Base-by-base conservation (phyloP, 2,113 vertebrate genomes). In the Motacilla tschutschensis region DNA sequence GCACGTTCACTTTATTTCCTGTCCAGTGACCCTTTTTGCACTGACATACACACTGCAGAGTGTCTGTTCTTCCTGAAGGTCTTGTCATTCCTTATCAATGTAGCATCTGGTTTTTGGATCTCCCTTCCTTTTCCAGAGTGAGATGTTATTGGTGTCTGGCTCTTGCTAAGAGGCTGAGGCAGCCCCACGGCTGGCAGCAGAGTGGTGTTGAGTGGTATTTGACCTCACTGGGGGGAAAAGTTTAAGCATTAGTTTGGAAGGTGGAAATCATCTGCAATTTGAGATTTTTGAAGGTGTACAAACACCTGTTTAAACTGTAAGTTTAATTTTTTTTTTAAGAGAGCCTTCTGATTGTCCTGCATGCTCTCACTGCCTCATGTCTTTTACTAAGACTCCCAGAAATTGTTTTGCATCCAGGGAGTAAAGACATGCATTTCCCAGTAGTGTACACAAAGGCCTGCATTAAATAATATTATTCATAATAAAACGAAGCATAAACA, bases 41-140 rank as follows among this genome's bases (percentile, higher is more conserved):
- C 87, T 83, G 75, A 82, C 90, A 71, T 84, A 79, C 88, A 88
- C 79, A 92, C 71, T 89, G 93, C 90, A 94, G 83, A 76, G 67
- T 77, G 35, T 26, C 90, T 93, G 84, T 81, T 94, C 88, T 94
- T 95, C 93, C 92, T 93, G 93, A 82, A 90, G 67, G 83, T 88
- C 86, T 84, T 91, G 93, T 87, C 82, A 78, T 84, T 89, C 46
- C 87, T 94, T 93, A 94, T 95, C 94, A 71, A 2, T 7, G 57
- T 41, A 93, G 93, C 92, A 95, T 94, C 93, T 94, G 92, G 1
- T 65, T 91, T 93, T 90, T 83, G 87, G 69, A 85, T 92, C 86
- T 88, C 69, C 38, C 62, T 93, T 85, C 83, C 60, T 90, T 73
- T 93, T 85, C 35, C 90, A 95, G 90, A 76, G 88, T 53, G 90